Percentiles rank a stretch among this genome's conserved stretches.
These are phyloP conservation scores for Cuculus canorus DNA, from an alignment of 2,797 vertebrate species.

Conservation along the genomic window DNA sequence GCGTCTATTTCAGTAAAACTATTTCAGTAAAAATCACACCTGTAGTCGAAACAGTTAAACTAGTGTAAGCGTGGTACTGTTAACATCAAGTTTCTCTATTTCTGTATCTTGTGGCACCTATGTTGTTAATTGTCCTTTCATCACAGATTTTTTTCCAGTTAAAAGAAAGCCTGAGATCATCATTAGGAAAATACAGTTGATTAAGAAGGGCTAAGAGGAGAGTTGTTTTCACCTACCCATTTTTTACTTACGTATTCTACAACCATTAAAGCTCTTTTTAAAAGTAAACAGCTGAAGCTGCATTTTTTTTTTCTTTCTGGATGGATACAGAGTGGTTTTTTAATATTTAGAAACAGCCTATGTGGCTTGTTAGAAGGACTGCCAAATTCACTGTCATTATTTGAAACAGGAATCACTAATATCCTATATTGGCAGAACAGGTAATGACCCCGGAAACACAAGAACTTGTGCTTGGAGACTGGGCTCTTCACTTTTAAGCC, in stretches of 20 bases:
- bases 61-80: not conserved
- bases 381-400: not conserved
- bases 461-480: not conserved
- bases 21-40: constrained; percentile 57
- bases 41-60: constrained; percentile 49
- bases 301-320: not conserved
- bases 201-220: not conserved
- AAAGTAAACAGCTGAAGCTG: not conserved
- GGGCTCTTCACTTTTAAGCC: not conserved
- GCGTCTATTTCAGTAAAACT: constrained; percentile 64
- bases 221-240: not conserved
- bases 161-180: not conserved
- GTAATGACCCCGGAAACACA: not conserved
- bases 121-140: not conserved
- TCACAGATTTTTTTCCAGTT: not conserved
- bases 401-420: not conserved
- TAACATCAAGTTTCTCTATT: not conserved
- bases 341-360: not conserved
- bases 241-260: not conserved
- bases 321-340: not conserved
- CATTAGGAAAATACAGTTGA: not conserved
- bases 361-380: not conserved
- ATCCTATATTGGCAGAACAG: not conserved
- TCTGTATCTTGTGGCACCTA: not conserved
- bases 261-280: not conserved